Conservation (phyloP, 2,797 vertebrate genomes). For the Cynodonichthys magdalenae region DNA sequence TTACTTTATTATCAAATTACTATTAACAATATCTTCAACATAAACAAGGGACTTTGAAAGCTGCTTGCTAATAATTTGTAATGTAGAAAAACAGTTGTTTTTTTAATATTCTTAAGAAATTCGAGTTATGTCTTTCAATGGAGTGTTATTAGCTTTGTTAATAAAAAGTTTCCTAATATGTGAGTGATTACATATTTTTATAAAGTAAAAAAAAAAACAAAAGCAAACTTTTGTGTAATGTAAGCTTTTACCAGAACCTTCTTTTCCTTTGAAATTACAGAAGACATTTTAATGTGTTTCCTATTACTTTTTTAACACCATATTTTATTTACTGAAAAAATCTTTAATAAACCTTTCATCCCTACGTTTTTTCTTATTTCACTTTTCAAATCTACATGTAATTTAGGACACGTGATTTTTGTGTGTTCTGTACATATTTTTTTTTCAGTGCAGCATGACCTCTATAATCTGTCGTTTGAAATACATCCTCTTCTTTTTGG, state of each 20-base stretch:
- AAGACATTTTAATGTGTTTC: too few species aligned
- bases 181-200: too few species aligned
- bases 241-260: too few species aligned
- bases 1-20: slow-evolving; percentile 6
- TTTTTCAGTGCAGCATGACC: slow-evolving; percentile 38
- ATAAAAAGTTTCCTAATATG: too few species aligned
- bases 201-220: too few species aligned
- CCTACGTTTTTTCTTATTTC: background rate
- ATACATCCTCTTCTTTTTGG: slow-evolving; percentile 25
- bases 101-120: background rate
- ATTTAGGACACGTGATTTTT: slow-evolving; percentile 1
- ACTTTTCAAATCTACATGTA: background rate
- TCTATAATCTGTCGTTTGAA: slow-evolving; percentile 43
- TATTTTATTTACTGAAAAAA: too few species aligned
- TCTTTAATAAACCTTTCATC: background rate
- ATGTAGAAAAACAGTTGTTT: too few species aligned
- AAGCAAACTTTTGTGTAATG: too few species aligned
- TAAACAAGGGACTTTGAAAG: too few species aligned
- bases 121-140: background rate
- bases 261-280: too few species aligned
- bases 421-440: slow-evolving; percentile 24
- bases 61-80: too few species aligned
- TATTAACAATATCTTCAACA: background rate
- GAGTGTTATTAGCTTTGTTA: background rate
- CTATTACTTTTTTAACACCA: too few species aligned